Evolutionary conservation across 2,888 invertebrate genomes (phyloP).

Genomic region (Busseola fusca): DNA sequence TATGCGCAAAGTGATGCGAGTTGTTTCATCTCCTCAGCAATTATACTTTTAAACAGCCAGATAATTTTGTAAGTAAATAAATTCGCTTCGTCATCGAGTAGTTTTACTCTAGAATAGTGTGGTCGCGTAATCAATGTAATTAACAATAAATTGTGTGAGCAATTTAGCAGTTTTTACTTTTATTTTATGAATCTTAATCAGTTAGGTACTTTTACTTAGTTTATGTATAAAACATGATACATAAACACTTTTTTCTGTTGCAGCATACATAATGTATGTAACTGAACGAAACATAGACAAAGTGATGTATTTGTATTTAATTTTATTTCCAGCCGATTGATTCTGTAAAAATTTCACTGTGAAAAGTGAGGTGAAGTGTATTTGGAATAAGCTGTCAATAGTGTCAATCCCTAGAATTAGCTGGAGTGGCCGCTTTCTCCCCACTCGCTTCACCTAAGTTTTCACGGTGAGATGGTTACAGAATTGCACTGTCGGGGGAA

Average conservation of each 20-base stretch:
- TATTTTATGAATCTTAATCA: not conserved
- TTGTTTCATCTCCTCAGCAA: slow-evolving; percentile 28
- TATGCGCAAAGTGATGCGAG: slow-evolving; percentile 22
- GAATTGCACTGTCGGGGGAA: too few species aligned
- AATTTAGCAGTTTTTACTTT: not conserved
- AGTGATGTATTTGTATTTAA: not conserved
- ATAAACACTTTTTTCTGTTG: slow-evolving; percentile 1
- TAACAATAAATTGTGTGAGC: slow-evolving; percentile 13
- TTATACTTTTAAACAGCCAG: slow-evolving; percentile 6
- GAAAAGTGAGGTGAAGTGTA: too few species aligned
- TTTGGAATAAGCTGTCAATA: too few species aligned
- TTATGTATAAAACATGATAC: not conserved
- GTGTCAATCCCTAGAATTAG: too few species aligned
- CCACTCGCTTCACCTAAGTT: too few species aligned
- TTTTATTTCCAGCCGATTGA: not conserved
- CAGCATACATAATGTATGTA: not conserved
- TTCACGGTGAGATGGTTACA: too few species aligned
- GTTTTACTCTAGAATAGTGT: slow-evolving; percentile 17
- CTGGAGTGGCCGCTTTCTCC: too few species aligned
- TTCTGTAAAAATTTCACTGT: too few species aligned
- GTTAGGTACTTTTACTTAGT: not conserved
- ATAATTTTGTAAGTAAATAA: not conserved
- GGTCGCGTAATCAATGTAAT: slow-evolving; percentile 13
- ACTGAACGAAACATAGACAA: too few species aligned
- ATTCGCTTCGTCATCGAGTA: slow-evolving; percentile 18